Evolutionary conservation across 2,888 invertebrate genomes (phyloP), one percentile per base, ranked within the genome.

Genomic region (Urechis unicinctus): DNA sequence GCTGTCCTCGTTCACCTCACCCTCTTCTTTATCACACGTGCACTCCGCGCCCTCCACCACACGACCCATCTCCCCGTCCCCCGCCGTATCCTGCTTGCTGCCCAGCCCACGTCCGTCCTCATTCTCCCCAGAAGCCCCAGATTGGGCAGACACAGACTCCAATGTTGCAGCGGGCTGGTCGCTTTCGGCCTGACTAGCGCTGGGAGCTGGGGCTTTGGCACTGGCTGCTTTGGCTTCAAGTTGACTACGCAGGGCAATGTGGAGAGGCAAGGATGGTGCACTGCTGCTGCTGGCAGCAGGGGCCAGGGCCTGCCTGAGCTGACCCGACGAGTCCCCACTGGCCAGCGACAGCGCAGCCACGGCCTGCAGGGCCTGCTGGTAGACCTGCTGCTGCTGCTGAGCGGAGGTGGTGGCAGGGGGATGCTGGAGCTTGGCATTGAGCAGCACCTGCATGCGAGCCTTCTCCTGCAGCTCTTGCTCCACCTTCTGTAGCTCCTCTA

Each of bases 401-500:
- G 46, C 31, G 6, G 45, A 9, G 22, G 29, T 30, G 28, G 43
- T 46, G 25, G 22, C 24, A 43, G 29, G 43, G 30, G 50, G 31
- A 25, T 28, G 50, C 29, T 30, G 17, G 28, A 60, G 61, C 44
- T 60, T 55, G 65, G 69, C 65, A 61, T 65, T 70, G n/a, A 75
- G 62, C 41, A 71, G 58, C 31, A 70, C 61, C 62, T 74, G 77
- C n/a, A 69, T 69, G 56, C 78, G 73, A 21, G 75, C 74, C 58
- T 86, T 79, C 68, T 86, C 86, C 63, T 85, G 81, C 58, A 86
- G 75, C 67, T 87, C 86, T 62, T 85, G 81, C 73, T 87, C 87
- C 58, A 86, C 86, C 77, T 84, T 83, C 82, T 86, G 78, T 60
- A 85, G 76, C 73, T 87, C 87, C 68, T 86, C 86, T 31, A 86